Base-by-base conservation (phyloP, 2,888 invertebrate species). In the Strigamia maritima region DNA sequence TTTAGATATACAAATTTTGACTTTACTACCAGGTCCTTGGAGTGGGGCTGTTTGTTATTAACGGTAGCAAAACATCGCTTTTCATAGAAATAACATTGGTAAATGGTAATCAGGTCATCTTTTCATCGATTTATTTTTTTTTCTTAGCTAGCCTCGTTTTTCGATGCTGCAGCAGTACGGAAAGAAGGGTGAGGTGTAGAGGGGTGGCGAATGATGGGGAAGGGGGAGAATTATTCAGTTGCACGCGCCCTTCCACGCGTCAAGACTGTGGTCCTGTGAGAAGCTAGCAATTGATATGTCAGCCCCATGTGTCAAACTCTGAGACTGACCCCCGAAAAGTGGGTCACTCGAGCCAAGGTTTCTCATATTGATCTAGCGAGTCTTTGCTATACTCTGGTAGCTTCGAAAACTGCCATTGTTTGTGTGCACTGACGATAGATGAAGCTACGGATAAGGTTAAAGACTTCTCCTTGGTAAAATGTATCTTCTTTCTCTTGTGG, bases 211-310 rank as follows among this genome's bases (percentile, higher is more conserved):
- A 49, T 19, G 2, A 35, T 35, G 35, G 35, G 35, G 35, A 49
- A 49, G 49, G 49, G 49, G 49, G 19, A 19, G 49, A 49, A 49
- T 49, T 49, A 49, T 49, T 49, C 49, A 49, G 49, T 49, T 49
- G 49, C 49, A 49, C 49, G 49, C 49, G 49, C 49, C 49, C 49
- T 49, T 49, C 49, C 49, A 49, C 49, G 49, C 49, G 49, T 49
- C 49, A 49, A 49, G 49, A 49, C 49, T 49, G 49, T 49, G 49
- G 49, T 49, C 49, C 49, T 49, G 49, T 49, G 49, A 49, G 49
- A 19, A 49, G 49, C 49, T 19, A 49, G 49, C 49, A 49, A 49
- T 49, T 49, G 49, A 49, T 49, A 49, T 49, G 49, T 49, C 49
- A 49, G 19, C 49, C 49, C 49, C 49, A 49, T 49, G 49, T 49